Evolutionary conservation across 2,888 invertebrate species (phyloP), one percentile per base, ranked within the genome.

Genomic region (Drosophila multiciliata): DNA sequence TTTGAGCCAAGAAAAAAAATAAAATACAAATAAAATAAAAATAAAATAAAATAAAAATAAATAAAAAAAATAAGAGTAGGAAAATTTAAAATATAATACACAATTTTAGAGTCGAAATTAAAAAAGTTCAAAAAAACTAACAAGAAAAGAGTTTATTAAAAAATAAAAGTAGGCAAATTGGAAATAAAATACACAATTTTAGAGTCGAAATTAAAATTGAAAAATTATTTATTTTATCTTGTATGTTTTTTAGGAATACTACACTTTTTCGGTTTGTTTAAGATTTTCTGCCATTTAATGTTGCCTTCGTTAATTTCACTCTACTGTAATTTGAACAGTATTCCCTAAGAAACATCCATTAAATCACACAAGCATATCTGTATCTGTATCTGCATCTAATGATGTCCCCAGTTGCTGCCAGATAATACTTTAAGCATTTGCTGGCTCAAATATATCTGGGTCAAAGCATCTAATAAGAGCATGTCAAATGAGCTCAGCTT

Each of bases 391-490:
- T 38, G 12, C 23, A 23, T 23, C 23, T 23, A 23, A 38, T n/a
- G 8, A 40, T 38, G 5, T 15, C 12, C 20, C 6, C 8, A 15
- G n/a, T 4, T 38, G 29, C 17, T 42, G 49, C 20, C 68, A 73
- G 84, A 67, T 70, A 81, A 78, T 83, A 59, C 55, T 64, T 71
- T 69, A 61, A 58, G 57, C 76, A 62, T 64, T 62, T 40, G 40
- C 20, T 11, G 54, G 54, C 45, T 50, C 23, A 20, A 54, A 79
- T 65, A 32, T 74, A 84, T 72, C 49, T 73, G 52, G 83, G 88
- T 83, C 83, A 83, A 29, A 74, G 66, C 73, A 73, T 50, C 60
- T 63, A 76, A 80, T 70, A 77, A 67, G 59, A 65, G 66, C 77
- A 73, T 78, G 75, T 71, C 65, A 66, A 59, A 66, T 64, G 35